These are phyloP conservation scores for Listrodromus nycthemerus DNA, from an alignment of 2,888 invertebrate species.

Conservation along the genomic window DNA sequence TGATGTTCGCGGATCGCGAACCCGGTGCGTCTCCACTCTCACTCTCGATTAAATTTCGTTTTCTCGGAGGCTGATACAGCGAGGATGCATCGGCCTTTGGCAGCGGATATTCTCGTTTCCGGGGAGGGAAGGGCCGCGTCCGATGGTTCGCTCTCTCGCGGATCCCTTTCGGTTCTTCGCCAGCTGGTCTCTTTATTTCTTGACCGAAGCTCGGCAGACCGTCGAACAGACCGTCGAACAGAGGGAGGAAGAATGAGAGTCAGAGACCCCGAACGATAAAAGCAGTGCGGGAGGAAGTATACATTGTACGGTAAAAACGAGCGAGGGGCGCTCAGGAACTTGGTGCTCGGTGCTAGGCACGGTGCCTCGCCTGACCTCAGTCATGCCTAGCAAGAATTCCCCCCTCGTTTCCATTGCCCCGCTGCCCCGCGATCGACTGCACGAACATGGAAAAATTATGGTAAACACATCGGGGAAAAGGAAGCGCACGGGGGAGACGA, in stretches of 20 bases:
- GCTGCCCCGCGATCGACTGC: constrained; percentile 63
- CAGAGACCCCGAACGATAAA: constrained; percentile 27
- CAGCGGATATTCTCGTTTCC: not conserved
- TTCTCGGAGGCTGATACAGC: constrained; percentile 12
- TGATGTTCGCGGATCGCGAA: constrained; percentile 32
- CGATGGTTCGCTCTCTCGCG: constrained; percentile 15
- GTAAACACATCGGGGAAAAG: constrained; percentile 77
- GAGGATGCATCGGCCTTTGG: not conserved
- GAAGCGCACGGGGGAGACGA: constrained; percentile 6
- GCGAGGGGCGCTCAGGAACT: constrained; percentile 45
- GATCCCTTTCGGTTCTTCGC: constrained; percentile 10
- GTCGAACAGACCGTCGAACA: constrained; percentile 3
- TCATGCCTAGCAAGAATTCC: constrained; percentile 57
- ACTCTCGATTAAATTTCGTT: constrained; percentile 58
- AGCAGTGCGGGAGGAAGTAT: constrained; percentile 7
- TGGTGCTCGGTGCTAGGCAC: constrained; percentile 79
- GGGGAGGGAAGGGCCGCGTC: not conserved
- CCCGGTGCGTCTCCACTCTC: constrained; percentile 31
- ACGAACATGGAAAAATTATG: constrained; percentile 80
- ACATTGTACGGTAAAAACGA: constrained; percentile 29
- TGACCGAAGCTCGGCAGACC: not conserved
- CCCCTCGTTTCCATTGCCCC: constrained; percentile 6
- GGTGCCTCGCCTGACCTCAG: constrained; percentile 79
- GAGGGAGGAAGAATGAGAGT: constrained; percentile 10
- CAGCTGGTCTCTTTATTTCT: constrained; percentile 41